Evolutionary conservation across 2,113 vertebrate species (phyloP).

Genomic region (Campylorhamphus procurvoides): DNA sequence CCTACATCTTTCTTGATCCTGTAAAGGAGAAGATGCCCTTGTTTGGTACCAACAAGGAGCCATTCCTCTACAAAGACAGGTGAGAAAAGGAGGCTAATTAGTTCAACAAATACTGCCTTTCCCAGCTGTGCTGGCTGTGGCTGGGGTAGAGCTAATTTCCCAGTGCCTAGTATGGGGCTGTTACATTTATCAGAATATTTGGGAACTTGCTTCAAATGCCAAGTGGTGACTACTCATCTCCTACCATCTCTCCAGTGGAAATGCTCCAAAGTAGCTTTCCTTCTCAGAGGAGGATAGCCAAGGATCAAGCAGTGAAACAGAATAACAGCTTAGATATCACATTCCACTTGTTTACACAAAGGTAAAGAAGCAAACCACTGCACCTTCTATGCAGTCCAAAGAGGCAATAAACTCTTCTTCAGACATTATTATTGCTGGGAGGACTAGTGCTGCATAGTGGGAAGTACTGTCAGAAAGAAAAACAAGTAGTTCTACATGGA

Average conservation of each 20-base stretch:
- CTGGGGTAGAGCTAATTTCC: neutral
- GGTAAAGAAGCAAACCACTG: neutral
- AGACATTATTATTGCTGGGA: neutral
- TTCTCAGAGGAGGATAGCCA: neutral
- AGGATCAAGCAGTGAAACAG: neutral
- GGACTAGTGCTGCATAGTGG: neutral
- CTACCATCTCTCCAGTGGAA: neutral
- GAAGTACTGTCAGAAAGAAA: neutral
- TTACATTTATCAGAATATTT: neutral
- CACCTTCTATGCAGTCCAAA: neutral
- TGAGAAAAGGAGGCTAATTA: neutral
- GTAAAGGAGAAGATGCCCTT: constrained; percentile 95
- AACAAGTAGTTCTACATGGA: rapidly evolving
- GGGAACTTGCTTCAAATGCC: neutral
- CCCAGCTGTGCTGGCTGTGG: neutral
- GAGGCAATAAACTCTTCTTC: neutral
- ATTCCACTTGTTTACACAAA: neutral
- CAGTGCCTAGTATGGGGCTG: neutral
- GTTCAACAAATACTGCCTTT: neutral
- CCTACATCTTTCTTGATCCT: constrained; percentile 92
- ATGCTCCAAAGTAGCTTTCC: neutral
- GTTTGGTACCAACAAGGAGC: constrained; percentile 97
- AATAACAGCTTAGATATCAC: neutral
- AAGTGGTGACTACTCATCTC: neutral
- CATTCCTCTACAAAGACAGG: constrained; percentile 86